Conservation (phyloP, 2,113 vertebrate species). For the Centropus bengalensis region DNA sequence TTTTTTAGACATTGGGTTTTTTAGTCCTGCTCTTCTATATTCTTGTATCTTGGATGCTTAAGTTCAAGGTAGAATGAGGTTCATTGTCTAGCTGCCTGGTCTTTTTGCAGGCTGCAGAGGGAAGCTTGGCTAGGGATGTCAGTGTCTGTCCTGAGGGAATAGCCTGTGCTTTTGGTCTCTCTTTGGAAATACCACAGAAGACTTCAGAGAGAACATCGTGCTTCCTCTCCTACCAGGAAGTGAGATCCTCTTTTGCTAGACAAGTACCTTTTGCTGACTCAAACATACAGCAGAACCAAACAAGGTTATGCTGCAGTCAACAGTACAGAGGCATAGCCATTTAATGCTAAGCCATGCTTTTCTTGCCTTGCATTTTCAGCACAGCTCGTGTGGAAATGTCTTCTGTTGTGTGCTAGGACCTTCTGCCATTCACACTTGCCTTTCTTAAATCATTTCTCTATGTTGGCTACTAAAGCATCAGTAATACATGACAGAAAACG, state of each 20-base stretch:
- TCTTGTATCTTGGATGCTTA: background rate
- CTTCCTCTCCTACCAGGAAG: background rate
- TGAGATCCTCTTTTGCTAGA: background rate
- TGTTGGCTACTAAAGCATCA: background rate
- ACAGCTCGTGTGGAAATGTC: background rate
- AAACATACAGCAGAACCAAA: background rate
- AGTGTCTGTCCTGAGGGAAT: background rate
- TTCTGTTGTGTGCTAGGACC: background rate
- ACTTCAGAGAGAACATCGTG: accelerated
- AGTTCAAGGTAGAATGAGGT: background rate
- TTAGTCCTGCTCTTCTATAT: background rate
- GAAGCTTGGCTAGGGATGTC: background rate
- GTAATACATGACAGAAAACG: background rate
- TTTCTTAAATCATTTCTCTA: background rate
- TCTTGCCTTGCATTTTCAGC: background rate
- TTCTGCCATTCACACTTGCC: background rate
- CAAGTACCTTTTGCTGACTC: background rate
- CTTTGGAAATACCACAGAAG: background rate
- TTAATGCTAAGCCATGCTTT: background rate
- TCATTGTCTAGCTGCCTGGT: background rate
- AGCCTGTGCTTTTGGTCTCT: background rate
- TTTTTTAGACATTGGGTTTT: background rate
- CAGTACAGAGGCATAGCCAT: background rate
- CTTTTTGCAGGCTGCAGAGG: background rate
- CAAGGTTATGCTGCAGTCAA: background rate